Percentiles rank a stretch among this genome's conserved stretches.
phyloP scores from a whole-genome alignment of 1,140 invertebrate genomes.

The Augochlora pura region DNA sequence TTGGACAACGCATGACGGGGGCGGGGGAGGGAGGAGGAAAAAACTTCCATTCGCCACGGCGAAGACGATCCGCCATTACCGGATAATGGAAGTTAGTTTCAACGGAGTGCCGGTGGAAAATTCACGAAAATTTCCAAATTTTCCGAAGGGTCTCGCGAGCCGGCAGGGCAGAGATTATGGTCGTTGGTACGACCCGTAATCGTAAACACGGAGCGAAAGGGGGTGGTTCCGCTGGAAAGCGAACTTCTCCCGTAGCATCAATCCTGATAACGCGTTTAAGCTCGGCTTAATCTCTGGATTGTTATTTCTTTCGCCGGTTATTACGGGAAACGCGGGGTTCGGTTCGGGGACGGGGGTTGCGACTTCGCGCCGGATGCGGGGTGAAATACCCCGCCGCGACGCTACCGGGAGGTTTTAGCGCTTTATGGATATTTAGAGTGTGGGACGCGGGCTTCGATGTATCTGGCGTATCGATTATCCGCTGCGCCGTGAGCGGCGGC shows the following conservation, averaged over 20 bases:
- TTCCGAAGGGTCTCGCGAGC: not conserved
- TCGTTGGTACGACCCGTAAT: not conserved
- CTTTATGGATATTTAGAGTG: too few relatives aligned
- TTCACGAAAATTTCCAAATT: not conserved
- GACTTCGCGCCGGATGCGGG: not conserved
- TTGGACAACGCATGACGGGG: not conserved
- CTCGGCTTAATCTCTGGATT: constrained; percentile 7
- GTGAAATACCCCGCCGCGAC: not conserved
- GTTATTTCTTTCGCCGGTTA: constrained; percentile 11
- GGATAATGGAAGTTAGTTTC: not conserved
- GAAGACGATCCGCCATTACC: not conserved
- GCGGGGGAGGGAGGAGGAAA: too few relatives aligned
- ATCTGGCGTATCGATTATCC: too few relatives aligned
- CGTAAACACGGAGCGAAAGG: not conserved
- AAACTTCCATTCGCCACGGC: not conserved
- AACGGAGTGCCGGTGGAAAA: not conserved
- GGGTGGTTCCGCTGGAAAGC: not conserved
- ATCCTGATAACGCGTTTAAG: constrained; percentile 7
- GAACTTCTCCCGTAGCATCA: constrained; percentile 6
- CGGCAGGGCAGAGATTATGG: not conserved
- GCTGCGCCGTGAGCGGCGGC: too few relatives aligned
- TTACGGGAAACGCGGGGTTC: not conserved
- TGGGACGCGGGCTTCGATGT: too few relatives aligned
- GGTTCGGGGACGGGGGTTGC: not conserved
- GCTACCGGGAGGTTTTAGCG: too few relatives aligned